A percentile compares a stretch with the other conserved stretches of the same genome.
phyloP scores from a whole-genome alignment of 2,797 vertebrate species.

The Strix occidentalis region DNA sequence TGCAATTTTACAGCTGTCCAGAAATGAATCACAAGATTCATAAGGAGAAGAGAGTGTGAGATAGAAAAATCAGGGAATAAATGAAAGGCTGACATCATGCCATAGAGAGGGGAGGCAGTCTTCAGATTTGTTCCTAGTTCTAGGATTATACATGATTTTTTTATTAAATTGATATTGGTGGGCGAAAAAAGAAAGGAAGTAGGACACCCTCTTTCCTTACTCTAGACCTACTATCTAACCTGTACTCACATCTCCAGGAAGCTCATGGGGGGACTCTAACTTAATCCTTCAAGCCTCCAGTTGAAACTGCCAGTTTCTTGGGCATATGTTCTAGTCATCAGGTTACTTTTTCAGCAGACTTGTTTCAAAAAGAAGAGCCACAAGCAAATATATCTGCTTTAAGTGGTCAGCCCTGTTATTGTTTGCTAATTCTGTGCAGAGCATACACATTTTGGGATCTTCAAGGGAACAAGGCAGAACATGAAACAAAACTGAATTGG shows the following conservation, averaged over 20 bases:
- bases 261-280: accelerated
- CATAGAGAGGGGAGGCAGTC: background rate
- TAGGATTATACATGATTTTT: background rate
- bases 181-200: background rate
- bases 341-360: background rate
- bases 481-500: background rate
- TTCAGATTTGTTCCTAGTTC: background rate
- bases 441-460: accelerated
- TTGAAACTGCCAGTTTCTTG: background rate
- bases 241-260: background rate
- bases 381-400: background rate
- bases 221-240: background rate
- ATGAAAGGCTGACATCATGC: background rate
- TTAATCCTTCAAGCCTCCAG: background rate
- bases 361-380: background rate
- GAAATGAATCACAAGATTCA: background rate
- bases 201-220: background rate
- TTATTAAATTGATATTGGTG: background rate
- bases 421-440: background rate
- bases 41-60: background rate
- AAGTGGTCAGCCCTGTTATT: background rate
- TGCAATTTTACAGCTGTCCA: background rate
- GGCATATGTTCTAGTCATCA: background rate
- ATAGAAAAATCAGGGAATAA: background rate
- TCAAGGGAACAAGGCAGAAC: background rate